Base-by-base conservation (phyloP, 1,140 invertebrate species). In the Drosophila pectinifera region DNA sequence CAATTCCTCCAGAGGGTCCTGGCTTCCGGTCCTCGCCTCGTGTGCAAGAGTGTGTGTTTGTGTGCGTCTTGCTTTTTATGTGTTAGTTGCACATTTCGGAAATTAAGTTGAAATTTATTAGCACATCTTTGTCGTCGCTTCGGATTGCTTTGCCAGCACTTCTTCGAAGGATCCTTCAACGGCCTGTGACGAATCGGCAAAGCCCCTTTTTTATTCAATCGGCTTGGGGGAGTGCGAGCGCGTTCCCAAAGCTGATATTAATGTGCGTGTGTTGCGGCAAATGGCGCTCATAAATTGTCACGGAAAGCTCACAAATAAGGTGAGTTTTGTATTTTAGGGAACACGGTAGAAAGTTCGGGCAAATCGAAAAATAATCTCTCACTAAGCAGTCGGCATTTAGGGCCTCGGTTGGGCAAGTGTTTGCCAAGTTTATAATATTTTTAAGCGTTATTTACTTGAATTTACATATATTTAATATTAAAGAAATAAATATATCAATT, bases 51-150 rank as follows among this genome's bases (percentile, higher is more conserved):
- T 45, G 61, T 22, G 55, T 7, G 18, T 48, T 59, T 67, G 45
- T 63, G 65, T 62, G 59, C 45, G 61, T 48, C 59, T 59, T 72
- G 69, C 58, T 79, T 86, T 86, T 86, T 86, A 88, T 86, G 83
- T 86, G 79, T 88, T 88, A 88, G 83, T 83, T 86, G 83, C 83
- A 86, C 83, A 86, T 86, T 86, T 86, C 83, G 83, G 83, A 86
- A 86, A 86, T 86, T 86, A 86, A 86, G 83, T 86, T 86, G 83
- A 88, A 86, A 86, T 86, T 86, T 86, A 86, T 86, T 86, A 86
- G 83, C 83, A 86, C 83, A 83, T 86, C 83, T 86, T 86, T 88
- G 83, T 88, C 83, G 83, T 83, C 78, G 82, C 75, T 67, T 68
- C 74, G 83, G 63, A 88, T 86, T 86, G 83, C 57, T 73, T 86